These are phyloP conservation scores for Fopius arisanus DNA, from an alignment of 1,140 invertebrate genomes.

Conservation along the genomic window DNA sequence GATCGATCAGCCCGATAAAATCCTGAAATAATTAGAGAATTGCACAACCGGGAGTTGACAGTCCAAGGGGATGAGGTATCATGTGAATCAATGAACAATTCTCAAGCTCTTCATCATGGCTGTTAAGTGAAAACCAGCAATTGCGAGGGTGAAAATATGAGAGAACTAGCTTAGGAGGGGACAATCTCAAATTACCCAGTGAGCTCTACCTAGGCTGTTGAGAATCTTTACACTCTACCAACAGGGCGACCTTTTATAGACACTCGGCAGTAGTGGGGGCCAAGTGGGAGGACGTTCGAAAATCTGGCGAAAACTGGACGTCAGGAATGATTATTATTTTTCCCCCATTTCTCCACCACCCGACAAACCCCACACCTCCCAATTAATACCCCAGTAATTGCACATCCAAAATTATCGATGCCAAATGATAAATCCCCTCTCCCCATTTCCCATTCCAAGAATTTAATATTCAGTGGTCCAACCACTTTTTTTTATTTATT, in stretches of 20 bases:
- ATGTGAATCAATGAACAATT: background rate
- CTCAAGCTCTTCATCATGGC: background rate
- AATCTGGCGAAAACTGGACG: conserved; percentile 29
- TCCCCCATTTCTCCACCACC: too few species aligned
- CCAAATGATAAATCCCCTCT: too few species aligned
- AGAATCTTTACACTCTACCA: conserved; percentile 38
- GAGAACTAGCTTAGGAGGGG: conserved; percentile 11
- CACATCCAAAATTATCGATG: too few species aligned
- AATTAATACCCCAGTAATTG: too few species aligned
- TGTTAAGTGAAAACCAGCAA: background rate
- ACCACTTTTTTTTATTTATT: too few species aligned
- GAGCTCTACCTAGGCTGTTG: conserved; percentile 32
- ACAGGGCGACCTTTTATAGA: conserved; percentile 48
- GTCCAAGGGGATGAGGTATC: background rate
- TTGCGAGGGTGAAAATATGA: background rate
- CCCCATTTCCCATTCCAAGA: too few species aligned
- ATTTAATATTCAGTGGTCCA: too few species aligned
- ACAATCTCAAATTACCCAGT: conserved; percentile 50
- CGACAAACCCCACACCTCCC: too few species aligned
- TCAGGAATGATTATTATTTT: conserved; percentile 4
- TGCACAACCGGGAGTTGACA: too few species aligned
- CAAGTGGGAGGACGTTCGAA: conserved; percentile 33
- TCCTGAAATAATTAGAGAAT: too few species aligned
- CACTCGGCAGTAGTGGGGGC: conserved; percentile 37
- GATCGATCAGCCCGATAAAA: too few species aligned